These are phyloP conservation scores for Orius insidiosus DNA, from an alignment of 1,140 invertebrate genomes.

Conservation along the genomic window DNA sequence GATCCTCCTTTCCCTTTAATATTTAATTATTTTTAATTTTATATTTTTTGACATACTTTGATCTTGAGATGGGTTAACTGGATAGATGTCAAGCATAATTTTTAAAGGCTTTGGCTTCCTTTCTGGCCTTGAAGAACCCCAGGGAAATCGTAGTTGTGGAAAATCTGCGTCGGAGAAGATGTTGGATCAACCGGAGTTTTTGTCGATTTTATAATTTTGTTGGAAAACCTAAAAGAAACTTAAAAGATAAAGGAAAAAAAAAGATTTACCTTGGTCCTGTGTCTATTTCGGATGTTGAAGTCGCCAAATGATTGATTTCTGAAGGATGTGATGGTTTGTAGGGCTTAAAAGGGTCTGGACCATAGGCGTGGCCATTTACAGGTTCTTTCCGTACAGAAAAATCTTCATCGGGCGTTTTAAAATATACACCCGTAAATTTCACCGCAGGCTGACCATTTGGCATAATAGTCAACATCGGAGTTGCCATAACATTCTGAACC, in stretches of 20 bases:
- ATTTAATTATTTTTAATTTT: background rate
- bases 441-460: background rate
- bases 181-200: background rate
- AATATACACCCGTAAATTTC: constrained; percentile 13
- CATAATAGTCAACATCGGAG: background rate
- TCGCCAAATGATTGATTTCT: constrained; percentile 17
- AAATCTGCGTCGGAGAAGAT: background rate
- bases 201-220: background rate
- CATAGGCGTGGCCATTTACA: constrained; percentile 16
- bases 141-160: background rate
- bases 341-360: constrained; percentile 15
- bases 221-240: constrained; percentile 3
- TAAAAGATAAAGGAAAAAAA: no score
- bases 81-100: constrained; percentile 19
- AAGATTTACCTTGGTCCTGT: constrained; percentile 1
- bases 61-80: constrained; percentile 6
- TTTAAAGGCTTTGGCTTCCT: constrained; percentile 13
- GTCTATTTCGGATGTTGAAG: background rate
- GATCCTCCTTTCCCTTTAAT: background rate
- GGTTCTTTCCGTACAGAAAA: background rate
- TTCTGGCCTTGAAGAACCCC: background rate
- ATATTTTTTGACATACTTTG: background rate
- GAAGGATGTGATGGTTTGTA: constrained; percentile 18
- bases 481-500: no score
- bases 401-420: background rate